Evolutionary conservation across 2,113 vertebrate species (phyloP), one percentile per base, ranked within the genome.

Genomic region (Sander vitreus): DNA sequence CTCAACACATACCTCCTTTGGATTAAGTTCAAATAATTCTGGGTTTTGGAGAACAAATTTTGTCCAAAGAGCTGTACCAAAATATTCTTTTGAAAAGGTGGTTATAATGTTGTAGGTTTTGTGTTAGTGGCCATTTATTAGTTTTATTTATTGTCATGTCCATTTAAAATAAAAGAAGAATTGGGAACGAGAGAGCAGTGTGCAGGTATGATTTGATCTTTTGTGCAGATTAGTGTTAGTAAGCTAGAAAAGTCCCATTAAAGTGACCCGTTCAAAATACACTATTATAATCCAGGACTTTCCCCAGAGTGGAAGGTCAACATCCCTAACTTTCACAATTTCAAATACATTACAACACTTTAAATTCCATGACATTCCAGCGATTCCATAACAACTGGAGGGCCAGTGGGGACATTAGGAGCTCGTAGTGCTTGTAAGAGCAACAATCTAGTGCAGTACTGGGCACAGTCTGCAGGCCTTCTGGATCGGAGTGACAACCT

Each of bases 361-460:
- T 12, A 19, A 73, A 65, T 59, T 58, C 53, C 60, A 39, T 21
- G 39, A 80, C 39, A 25, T 80, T 51, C 12, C 53, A 73, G 27
- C 62, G 51, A 72, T 48, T 65, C 51, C 39, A 39, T 25, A 3
- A 57, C 16, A 9, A 5, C 5, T 43, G 43, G 59, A 73, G 15
- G 27, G 23, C 13, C 57, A 10, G 33, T 14, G 48, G 59, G 21
- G 48, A 27, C 48, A 54, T 43, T 5, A n/a, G 23, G 30, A 47
- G 27, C 70, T 73, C 53, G 30, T 48, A 59, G 72, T 69, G 23
- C 48, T 23, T 25, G 25, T 55, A 63, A 25, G 39, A 63, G 19
- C 33, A 68, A 14, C 8, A 13, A n/a, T 74, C 18, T 18, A 11
- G 33, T 45, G 36, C 33, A 18, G 13, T 23, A 15, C 23, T 11